Percentiles rank a stretch among this genome's conserved stretches.
phyloP scores from a whole-genome alignment of 2,797 vertebrate genomes.

The Lepus oiostolus region DNA sequence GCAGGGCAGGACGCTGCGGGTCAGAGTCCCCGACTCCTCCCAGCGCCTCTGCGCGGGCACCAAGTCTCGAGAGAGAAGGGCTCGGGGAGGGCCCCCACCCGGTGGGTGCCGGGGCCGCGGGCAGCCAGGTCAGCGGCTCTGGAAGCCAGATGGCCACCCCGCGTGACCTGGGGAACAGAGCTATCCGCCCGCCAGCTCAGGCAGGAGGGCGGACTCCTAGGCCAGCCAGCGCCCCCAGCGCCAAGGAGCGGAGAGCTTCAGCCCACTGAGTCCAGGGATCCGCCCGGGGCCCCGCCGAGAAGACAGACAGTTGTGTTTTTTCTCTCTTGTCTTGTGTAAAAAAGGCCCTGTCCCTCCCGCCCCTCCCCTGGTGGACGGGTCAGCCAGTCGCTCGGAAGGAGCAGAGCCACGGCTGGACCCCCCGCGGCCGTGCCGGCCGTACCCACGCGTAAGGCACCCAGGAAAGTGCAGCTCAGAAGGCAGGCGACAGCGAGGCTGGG shows the following conservation, averaged over 20 bases:
- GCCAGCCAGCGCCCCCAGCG: background rate
- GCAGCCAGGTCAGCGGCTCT: background rate
- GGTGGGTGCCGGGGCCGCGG: background rate
- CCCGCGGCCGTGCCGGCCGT: slow-evolving; percentile 67
- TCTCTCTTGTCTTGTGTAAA: slow-evolving; percentile 77
- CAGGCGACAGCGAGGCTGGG: slow-evolving; percentile 68
- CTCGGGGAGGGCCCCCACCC: background rate
- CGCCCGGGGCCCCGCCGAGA: slow-evolving; percentile 62
- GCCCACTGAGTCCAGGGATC: slow-evolving; percentile 36
- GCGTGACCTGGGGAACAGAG: background rate
- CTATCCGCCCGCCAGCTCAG: background rate
- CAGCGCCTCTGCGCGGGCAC: slow-evolving; percentile 54
- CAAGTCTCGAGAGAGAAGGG: slow-evolving; percentile 60
- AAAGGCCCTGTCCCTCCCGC: slow-evolving; percentile 70
- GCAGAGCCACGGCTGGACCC: slow-evolving; percentile 36
- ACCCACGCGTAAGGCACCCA: slow-evolving; percentile 77
- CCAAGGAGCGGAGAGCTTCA: background rate
- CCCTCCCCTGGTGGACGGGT: slow-evolving; percentile 71
- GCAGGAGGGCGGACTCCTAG: background rate
- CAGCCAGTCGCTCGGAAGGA: slow-evolving; percentile 61
- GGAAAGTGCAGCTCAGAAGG: slow-evolving; percentile 84
- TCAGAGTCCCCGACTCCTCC: background rate
- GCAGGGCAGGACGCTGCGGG: background rate
- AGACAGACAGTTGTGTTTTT: slow-evolving; percentile 65
- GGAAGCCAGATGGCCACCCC: background rate